These are phyloP conservation scores for Lophochroa leadbeateri DNA, from an alignment of 2,113 vertebrate species.

Conservation along the genomic window DNA sequence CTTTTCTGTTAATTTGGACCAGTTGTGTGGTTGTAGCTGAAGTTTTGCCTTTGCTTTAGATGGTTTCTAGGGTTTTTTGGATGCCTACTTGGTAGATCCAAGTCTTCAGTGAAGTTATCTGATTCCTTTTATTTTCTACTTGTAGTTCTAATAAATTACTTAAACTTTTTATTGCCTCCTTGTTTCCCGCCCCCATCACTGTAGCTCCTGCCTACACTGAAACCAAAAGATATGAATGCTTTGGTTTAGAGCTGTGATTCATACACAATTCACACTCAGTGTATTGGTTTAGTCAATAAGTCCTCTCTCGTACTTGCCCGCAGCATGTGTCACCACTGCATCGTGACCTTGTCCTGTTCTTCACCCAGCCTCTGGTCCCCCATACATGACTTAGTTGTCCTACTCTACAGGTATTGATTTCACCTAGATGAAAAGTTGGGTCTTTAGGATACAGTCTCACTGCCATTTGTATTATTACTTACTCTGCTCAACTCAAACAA, in stretches of 20 bases:
- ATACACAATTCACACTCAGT: not conserved
- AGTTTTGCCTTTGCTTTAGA: not conserved
- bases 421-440: not conserved
- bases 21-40: not conserved
- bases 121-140: not conserved
- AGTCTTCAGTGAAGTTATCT: not conserved
- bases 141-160: not conserved
- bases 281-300: not conserved
- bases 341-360: not conserved
- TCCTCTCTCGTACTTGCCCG: not conserved
- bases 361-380: not conserved
- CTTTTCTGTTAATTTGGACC: not conserved
- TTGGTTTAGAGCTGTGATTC: not conserved
- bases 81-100: not conserved
- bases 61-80: not conserved
- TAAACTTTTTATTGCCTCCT: not conserved
- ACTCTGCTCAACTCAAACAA: not conserved
- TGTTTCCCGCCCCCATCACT: not conserved
- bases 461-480: fast-evolving
- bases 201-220: not conserved
- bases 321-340: not conserved
- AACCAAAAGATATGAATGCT: not conserved
- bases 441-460: not conserved
- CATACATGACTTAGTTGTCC: not conserved
- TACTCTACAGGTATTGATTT: not conserved